Evolutionary conservation across 2,888 invertebrate species (phyloP), one percentile per base, ranked within the genome.

Genomic region (Leuctra nigra): DNA sequence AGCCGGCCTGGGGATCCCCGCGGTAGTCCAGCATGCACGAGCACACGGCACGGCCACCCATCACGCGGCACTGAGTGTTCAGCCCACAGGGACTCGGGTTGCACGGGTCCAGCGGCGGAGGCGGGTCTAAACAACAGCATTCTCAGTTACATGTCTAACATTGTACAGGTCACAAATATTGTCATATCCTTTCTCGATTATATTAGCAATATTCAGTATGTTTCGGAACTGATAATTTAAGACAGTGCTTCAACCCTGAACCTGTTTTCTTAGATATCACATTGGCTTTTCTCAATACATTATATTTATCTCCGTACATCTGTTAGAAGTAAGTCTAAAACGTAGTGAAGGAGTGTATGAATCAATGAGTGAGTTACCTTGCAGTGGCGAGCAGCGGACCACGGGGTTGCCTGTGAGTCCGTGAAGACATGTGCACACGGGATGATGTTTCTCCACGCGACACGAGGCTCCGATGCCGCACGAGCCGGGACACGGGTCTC

Each of bases 401-500:
- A 86, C 76, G 20, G 91, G 91, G 74, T 91, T 89, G 47, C 91
- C 91, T 41, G 82, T 80, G 46, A 85, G 75, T 20, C 85, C 86
- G 53, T 78, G 73, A 66, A 81, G 77, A 68, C 91, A 91, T 7
- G 80, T 79, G 69, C 91, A 91, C 4, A 88, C 79, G 25, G 90
- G 90, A 68, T 84, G 86, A 70, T 91, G 91, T 68, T 82, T 77
- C 69, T 88, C 84, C 1, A 86, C 86, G 57, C 80, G 78, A 66
- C 91, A 91, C 57, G 77, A 75, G 11, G 91, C 83, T 64, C 84
- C 83, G 20, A 83, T 70, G 9, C 90, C 91, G 68, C 91, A 91
- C 20, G 84, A 82, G 47, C 89, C 89, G 0, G 87, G 84, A 64
- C 91, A 91, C 23, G 91, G 90, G 71, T 91, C 86, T 61, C 81